Evolutionary conservation across 30 jellyfish, hydroid and myxozoan genomes (phyloP), one percentile per base, ranked within the genome.

Genomic region (Chironex yamaguchii): DNA sequence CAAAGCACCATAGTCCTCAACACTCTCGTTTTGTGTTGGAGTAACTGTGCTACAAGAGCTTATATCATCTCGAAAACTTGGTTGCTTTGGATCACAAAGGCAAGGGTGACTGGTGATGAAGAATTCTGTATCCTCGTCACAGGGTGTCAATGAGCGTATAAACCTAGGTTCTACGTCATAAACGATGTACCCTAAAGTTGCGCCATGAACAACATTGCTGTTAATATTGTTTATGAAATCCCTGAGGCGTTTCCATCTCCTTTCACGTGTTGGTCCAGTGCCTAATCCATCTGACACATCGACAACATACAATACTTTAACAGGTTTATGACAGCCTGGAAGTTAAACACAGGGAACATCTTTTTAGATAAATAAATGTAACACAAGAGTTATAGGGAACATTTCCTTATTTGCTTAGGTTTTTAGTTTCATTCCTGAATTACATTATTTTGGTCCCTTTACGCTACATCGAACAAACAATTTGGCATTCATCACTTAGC

Each of bases 211-310:
- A 13, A 95, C 85, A 32, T 72, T 85, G 36, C 53, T 86, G 48
- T 90, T 89, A 34, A 95, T 94, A 28, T 89, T 62, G 29, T 67
- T 63, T 28, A 95, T 92, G 78, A 95, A 95, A 14, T 89, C 81
- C 42, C 79, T 83, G 76, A 95, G 48, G 35, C 97, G 97, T 49
- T 89, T 70, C 99, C 99, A 95, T 36, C 89, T 84, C 27, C 83
- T 67, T 79, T 84, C 79, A 42, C 99, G 81, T 17, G 86, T 53
- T 6, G 94, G 90, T 2, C 99, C 99, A 4, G 89, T 88, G 4
- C 99, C 99, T 30, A 95, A 54, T 11, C 98, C 99, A 25, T 95
- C 97, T 1, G 99, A 95, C 1, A 95, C 99, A 64, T 95, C 99
- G 52, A 95, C 79, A 29, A 78, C 97, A 81, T 84, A 95, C 26